Evolutionary conservation across 2,888 invertebrate genomes (phyloP).

Genomic region (Nephrotoma appendiculata): DNA sequence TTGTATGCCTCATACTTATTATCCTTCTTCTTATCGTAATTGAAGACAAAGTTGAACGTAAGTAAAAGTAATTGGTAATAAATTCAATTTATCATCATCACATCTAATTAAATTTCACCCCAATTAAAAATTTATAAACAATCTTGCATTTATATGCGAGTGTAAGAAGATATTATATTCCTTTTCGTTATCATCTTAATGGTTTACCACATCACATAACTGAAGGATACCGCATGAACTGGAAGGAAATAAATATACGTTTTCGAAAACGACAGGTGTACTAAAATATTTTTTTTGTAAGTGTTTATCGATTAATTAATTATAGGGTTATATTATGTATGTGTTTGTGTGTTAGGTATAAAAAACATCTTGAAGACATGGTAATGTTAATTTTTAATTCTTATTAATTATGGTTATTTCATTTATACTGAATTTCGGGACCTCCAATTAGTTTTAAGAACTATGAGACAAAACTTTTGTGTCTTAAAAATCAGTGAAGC

Average conservation of each 20-base stretch:
- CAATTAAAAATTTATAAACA: background rate
- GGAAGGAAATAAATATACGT: background rate
- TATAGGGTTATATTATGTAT: background rate
- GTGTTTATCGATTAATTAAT: background rate
- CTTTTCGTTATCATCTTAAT: background rate
- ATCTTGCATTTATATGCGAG: no score
- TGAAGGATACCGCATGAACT: background rate
- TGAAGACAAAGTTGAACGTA: background rate
- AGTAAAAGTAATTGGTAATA: background rate
- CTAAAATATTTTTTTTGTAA: background rate
- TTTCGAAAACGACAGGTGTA: background rate
- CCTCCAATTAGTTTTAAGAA: no score
- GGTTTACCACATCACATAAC: background rate
- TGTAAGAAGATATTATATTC: background rate
- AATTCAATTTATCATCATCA: background rate
- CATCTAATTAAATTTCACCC: background rate
- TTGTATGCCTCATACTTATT: no score
- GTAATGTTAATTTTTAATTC: background rate
- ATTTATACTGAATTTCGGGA: no score
- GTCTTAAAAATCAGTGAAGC: no score
- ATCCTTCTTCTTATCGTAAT: background rate
- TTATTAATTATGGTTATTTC: background rate
- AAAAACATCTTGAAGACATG: background rate
- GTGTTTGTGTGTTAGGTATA: background rate
- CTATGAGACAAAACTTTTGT: no score